Conservation (phyloP, 2,113 vertebrate genomes). For the Myocastor coypus region DNA sequence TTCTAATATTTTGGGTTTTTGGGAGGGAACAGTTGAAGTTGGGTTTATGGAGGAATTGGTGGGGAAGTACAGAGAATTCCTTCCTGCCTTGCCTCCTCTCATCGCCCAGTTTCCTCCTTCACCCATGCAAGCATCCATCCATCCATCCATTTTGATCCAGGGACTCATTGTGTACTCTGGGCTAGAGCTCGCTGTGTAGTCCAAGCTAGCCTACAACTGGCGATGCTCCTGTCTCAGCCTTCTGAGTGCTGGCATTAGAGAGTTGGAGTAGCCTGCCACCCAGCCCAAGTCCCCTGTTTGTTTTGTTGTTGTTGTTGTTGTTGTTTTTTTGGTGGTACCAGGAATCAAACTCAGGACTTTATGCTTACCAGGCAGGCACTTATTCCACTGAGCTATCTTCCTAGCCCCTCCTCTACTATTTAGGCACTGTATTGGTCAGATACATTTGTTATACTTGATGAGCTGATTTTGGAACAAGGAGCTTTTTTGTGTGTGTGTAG, state of each 20-base stretch:
- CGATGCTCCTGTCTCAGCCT: not conserved
- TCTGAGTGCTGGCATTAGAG: not conserved
- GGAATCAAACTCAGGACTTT: too few species aligned
- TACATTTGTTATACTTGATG: not conserved
- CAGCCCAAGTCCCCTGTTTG: not conserved
- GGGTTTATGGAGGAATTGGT: not conserved
- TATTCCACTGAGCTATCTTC: too few species aligned
- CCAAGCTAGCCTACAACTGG: not conserved
- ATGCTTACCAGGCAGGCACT: too few species aligned
- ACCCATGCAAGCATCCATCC: not conserved
- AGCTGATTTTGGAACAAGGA: not conserved
- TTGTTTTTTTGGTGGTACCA: too few species aligned
- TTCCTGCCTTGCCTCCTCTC: not conserved
- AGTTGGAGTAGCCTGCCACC: not conserved
- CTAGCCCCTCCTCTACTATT: not conserved
- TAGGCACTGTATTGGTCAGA: not conserved
- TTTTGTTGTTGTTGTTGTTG: too few species aligned
- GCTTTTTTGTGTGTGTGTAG: too few species aligned
- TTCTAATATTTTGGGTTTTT: constrained; percentile 45
- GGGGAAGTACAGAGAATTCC: not conserved
- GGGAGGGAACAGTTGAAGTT: not conserved
- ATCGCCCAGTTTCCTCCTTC: too few species aligned
- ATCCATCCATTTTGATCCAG: not conserved
- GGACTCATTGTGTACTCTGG: not conserved
- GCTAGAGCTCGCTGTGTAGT: not conserved